Evolutionary conservation across 37 sponge, comb jelly and placozoan genomes (phyloP), one percentile per base, ranked within the genome.

Genomic region (Ephydatia muelleri): DNA sequence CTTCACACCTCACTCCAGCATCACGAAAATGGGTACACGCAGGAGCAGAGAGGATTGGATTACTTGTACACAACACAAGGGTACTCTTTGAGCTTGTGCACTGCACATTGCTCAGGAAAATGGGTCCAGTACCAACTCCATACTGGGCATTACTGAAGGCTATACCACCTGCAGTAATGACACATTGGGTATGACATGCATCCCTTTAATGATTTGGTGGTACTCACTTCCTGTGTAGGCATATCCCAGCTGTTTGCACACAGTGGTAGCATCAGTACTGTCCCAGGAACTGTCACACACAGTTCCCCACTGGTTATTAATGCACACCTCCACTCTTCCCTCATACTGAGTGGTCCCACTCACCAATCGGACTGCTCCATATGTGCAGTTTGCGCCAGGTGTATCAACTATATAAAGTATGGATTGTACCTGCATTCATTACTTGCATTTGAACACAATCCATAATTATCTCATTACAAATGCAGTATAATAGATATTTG

Each of bases 291-390:
- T 40, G 23, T 76, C 76, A 76, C 76, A 76, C 43, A 76, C 76
- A 2, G 76, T 76, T 35, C 76, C 76, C 76, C 76, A 76, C 76
- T 76, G 76, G 43, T 76, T 35, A 76, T 76, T 76, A 40, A 76
- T 76, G 43, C 76, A 76, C 76, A 76, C 76, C 76, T 76, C 76
- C 43, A 76, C 76, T 38, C 76, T 76, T 31, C 76, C 76, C 76
- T 76, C 40, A 38, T 76, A 76, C 76, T 76, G 76, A 76, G 35
- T 76, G 16, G 76, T 39, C 2, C 43, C 76, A 2, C 76, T 39
- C 38, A 76, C 43, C 27, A 76, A 40, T 36, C 76, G 76, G 38
- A 76, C 76, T 39, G 35, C 76, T 76, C 76, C 76, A 38, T 76
- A 76, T 37, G 38, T 36, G 23, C 76, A 76, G 23, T 13, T 25